Percentiles rank a stretch among this genome's conserved stretches.
Evolutionary conservation across 2,888 invertebrate species (phyloP).

Genomic region (Frankliniella intonsa): DNA sequence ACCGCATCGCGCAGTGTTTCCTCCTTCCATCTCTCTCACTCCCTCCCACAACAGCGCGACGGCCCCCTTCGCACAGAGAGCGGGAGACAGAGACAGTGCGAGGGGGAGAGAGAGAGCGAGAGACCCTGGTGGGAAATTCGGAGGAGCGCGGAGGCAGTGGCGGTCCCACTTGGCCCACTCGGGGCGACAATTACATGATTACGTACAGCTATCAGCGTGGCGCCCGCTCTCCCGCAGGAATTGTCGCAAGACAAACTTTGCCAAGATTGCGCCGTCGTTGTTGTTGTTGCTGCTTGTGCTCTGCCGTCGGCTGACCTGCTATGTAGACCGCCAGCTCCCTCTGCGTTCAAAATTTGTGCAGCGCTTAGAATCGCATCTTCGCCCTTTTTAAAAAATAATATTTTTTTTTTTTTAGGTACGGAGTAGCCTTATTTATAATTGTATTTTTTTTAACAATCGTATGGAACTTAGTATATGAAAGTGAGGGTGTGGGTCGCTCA

Average conservation of each 20-base stretch:
- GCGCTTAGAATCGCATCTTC: no score
- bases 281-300: neutral
- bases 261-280: slow-evolving; percentile 13
- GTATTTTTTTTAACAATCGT: neutral
- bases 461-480: neutral
- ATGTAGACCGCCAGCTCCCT: no score
- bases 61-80: neutral
- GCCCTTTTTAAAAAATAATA: no score
- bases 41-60: neutral
- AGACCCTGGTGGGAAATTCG: no score
- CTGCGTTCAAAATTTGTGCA: no score
- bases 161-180: slow-evolving; percentile 23
- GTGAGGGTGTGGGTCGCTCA: no score
- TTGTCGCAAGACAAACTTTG: slow-evolving; percentile 3
- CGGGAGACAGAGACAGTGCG: neutral
- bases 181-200: slow-evolving; percentile 21
- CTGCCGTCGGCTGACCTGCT: no score
- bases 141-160: neutral
- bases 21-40: neutral
- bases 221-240: neutral
- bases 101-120: neutral
- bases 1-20: neutral
- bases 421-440: no score
- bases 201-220: slow-evolving; percentile 13
- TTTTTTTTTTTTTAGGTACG: no score